Evolutionary conservation across 2,797 vertebrate genomes (phyloP), one percentile per base, ranked within the genome.

Genomic region (Sebastes minor): DNA sequence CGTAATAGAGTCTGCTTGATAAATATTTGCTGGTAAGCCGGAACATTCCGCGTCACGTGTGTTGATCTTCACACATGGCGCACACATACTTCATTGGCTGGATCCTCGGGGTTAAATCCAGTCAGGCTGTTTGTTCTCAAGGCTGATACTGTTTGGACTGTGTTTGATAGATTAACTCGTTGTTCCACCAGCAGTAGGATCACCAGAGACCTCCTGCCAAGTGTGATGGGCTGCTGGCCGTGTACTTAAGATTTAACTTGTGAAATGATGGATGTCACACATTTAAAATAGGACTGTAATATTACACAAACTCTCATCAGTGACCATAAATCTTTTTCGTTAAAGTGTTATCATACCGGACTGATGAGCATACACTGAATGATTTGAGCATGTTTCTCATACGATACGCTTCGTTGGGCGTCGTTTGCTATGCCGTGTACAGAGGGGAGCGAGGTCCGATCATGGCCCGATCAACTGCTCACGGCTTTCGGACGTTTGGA

Each of bases 21-120:
- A 85, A 86, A 90, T 91, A 86, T 87, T 89, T 89, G 71, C 81
- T 33, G 71, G 63, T 85, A 70, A 87, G 75, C 67, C 6, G 46
- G 63, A 86, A 84, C 78, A 35, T 79, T 86, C 76, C 53, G 23
- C 52, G 38, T 70, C 62, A 18, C 62, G 71, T 60, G 73, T 80
- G 76, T 65, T 55, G 75, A 79, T 78, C 71, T 76, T 75, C 88
- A 86, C 89, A 91, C 82, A 73, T 86, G 89, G 84, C 13, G 53
- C 33, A 57, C 87, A 81, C 74, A 74, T 27, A 81, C 66, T 78
- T 64, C 8, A n/a, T 23, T 61, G 80, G 74, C 84, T 71, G 68
- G 11, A 49, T 74, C 38, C 35, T 80, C 25, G 2, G 70, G 56
- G 78, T 67, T 80, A 70, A 68, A 78, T 57, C 85, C 42, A 69